Conservation (phyloP, 2,888 invertebrate species). For the Ennomos quercinarius region DNA sequence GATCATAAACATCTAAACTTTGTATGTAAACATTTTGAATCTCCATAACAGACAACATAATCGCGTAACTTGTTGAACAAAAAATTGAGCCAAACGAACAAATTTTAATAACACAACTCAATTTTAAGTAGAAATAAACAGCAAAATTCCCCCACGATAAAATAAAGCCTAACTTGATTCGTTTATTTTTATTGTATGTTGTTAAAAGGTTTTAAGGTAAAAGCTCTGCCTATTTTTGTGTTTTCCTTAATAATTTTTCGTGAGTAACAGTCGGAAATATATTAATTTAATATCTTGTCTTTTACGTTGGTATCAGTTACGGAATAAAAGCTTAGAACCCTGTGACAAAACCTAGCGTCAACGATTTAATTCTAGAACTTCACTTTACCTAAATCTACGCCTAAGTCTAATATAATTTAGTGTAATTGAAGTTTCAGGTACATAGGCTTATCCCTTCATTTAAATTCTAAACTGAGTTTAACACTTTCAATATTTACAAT, state of each 20-base stretch:
- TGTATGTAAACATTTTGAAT: not conserved
- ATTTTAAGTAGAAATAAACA: slow-evolving; percentile 57
- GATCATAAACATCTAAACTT: not conserved
- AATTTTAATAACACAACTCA: not conserved
- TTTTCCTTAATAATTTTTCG: no score
- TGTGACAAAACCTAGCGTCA: slow-evolving; percentile 79
- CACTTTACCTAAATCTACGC: slow-evolving; percentile 70
- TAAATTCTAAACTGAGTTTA: slow-evolving; percentile 60
- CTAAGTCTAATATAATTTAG: slow-evolving; percentile 74
- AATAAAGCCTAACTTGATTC: not conserved
- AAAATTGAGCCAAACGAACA: no score
- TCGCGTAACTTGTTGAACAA: no score
- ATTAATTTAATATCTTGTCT: slow-evolving; percentile 1
- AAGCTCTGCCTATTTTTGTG: no score
- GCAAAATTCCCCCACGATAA: slow-evolving; percentile 58
- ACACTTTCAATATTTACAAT: slow-evolving; percentile 65
- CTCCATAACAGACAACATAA: no score
- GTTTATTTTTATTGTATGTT: no score
- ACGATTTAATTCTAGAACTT: slow-evolving; percentile 76
- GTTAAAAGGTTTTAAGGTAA: no score
- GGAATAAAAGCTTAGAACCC: slow-evolving; percentile 70
- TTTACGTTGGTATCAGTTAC: slow-evolving; percentile 5
- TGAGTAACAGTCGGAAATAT: no score
- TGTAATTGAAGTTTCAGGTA: slow-evolving; percentile 84
- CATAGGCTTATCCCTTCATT: slow-evolving; percentile 66